Base-by-base conservation (phyloP, 2,888 invertebrate genomes). In the Eupithecia centaureata region DNA sequence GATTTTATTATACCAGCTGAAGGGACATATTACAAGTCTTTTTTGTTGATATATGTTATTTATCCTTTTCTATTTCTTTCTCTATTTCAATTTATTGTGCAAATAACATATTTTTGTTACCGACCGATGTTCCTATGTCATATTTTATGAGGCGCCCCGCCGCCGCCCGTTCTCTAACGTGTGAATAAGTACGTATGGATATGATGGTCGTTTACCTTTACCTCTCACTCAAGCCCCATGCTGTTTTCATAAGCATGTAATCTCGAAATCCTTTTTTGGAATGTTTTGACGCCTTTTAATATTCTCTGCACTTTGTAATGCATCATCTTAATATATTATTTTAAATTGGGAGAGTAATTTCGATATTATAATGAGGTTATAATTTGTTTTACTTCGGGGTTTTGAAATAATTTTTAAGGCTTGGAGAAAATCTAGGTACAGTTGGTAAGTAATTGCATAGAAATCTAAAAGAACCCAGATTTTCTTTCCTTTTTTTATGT, bases 221-320 rank as follows among this genome's bases (percentile, higher is more conserved):
- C 18, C 56, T 58, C 61, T 56, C 71, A 63, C 68, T 71, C 66
- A 69, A 67, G 70, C 75, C 77, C 67, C 77, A 73, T 72, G 77
- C 77, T 75, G 76, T 54, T 73, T 57, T 66, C 62, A 54, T 58
- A 65, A 67, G 70, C 73, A 73, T 68, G 73, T 74, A 74, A 76
- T 76, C 73, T 72, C 65, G 57, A 15, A 58, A 35, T 72, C 77
- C 75, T 73, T 77, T 76, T 73, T 73, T 61, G 73, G 74, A 77
- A 76, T 79, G 77, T 79, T 79, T 77, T 74, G 75, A 77, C 73
- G 72, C 60, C 67, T 67, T 65, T 63, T 68, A 73, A 74, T 73
- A 73, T 70, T 70, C 71, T 73, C 75, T 73, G 72, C 75, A 76
- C 72, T 73, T 71, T 70, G 58, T 71, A 77, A 73, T 73, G 63